Evolutionary conservation across 35 echinoderm and acorn worm species (phyloP), one percentile per base, ranked within the genome.

Genomic region (Chiridota heheva): DNA sequence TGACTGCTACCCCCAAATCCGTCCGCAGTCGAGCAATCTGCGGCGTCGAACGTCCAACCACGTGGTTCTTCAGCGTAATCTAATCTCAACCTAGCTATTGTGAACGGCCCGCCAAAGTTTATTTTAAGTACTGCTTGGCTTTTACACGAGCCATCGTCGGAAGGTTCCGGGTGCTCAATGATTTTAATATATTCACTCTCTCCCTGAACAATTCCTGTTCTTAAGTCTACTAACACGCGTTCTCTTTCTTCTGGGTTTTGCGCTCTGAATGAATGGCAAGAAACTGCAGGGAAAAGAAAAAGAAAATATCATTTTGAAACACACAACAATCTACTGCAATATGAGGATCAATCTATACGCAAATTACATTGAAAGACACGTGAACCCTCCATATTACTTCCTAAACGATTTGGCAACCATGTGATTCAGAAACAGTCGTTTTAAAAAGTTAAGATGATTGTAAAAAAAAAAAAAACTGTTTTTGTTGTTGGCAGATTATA

Each of bases 1-100:
- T 79, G 80, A 45, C 86, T 85, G 0, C 81, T n/a, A 3, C 90
- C 95, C 8, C 95, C 95, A 56, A 92, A 92, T 12, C 95, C 95
- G 39, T 98, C 77, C 20, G 84, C 95, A n/a, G 76, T 84, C 5
- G 74, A 38, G 7, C 89, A 98, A 68, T 98, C 89, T 0, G 95
- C 91, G 31, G 92, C 81, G 57, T 98, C 95, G n/a, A 98, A 38
- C 10, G 95, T 98, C 95, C 95, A 98, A 26, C 78, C 81, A 26
- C 73, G 32, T 5, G 95, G 95, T 30, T 63, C 56, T 27, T 92
- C 89, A 15, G 75, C 73, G 55, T 98, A 98, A 17, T 88, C 79
- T 37, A 98, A 82, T 18, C 84, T 76, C 27, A 98, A 71, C 42
- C 89, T 43, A 5, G 86, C 95, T 37, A 76, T 75, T 73, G 80